phyloP scores from a whole-genome alignment of 37 sponge, comb jelly and placozoan species.

The Crambe crambe region DNA sequence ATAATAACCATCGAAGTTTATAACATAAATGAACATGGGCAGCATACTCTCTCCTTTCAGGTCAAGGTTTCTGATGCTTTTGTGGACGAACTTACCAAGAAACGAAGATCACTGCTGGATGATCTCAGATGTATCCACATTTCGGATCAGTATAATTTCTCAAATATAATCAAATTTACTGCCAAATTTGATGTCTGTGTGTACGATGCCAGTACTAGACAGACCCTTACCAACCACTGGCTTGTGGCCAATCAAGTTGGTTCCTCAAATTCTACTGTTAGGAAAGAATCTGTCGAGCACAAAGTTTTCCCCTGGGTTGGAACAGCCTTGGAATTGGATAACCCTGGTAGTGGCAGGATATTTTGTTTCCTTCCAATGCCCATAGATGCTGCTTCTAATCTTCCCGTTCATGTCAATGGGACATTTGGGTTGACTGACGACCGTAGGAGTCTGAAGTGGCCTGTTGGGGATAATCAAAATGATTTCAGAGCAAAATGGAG shows the following conservation, averaged over 20 bases:
- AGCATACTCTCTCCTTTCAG: background rate
- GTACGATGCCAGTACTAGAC: background rate
- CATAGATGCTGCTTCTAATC: conserved; percentile 18
- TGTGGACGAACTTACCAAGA: background rate
- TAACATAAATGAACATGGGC: conserved; percentile 4
- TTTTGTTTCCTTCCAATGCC: conserved; percentile 79
- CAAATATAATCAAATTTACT: background rate
- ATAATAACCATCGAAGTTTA: conserved; percentile 48
- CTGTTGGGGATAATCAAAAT: conserved; percentile 40
- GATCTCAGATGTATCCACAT: background rate
- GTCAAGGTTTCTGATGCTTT: background rate
- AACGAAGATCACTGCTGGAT: conserved; percentile 4
- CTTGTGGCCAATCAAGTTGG: conserved; percentile 45
- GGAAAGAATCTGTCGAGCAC: background rate
- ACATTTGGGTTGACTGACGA: conserved; percentile 67
- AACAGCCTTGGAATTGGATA: conserved; percentile 15
- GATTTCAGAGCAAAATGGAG: conserved; percentile 61
- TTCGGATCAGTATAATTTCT: background rate
- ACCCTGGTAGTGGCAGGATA: conserved; percentile 25
- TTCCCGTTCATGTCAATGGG: conserved; percentile 72
- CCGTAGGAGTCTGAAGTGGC: conserved; percentile 65
- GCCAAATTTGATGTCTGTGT: conserved; percentile 18
- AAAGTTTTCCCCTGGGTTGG: conserved; percentile 60
- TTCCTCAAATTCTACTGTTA: background rate
- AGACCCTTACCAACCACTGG: conserved; percentile 3